These are phyloP conservation scores for Peromyscus eremicus DNA, from an alignment of 2,797 vertebrate genomes.

Conservation along the genomic window DNA sequence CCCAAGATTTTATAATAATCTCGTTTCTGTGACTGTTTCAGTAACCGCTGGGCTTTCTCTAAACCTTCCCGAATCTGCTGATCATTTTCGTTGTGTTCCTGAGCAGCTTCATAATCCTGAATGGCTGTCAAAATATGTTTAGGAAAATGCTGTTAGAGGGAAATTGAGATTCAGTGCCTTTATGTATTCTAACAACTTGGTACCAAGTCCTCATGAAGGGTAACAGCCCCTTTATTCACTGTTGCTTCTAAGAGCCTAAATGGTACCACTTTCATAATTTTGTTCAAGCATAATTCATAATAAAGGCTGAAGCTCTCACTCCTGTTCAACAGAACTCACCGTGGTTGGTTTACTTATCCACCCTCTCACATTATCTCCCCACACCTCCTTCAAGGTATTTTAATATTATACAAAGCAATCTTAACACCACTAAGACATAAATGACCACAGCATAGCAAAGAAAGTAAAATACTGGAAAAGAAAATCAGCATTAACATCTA, in stretches of 20 bases:
- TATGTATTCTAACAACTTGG: background rate
- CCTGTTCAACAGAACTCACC: background rate
- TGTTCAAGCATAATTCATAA: background rate
- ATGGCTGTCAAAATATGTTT: constrained; percentile 90
- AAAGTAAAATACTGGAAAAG: background rate
- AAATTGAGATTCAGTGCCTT: background rate
- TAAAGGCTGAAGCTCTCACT: background rate
- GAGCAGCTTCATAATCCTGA: constrained; percentile 95
- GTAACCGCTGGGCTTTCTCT: constrained; percentile 95
- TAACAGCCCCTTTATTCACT: background rate
- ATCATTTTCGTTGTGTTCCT: constrained; percentile 95
- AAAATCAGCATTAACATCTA: background rate
- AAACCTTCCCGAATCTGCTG: constrained; percentile 96
- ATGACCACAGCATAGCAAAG: background rate
- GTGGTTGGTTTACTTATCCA: background rate
- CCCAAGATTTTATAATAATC: constrained; percentile 99
- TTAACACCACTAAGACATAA: background rate
- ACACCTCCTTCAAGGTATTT: background rate
- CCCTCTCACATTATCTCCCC: background rate
- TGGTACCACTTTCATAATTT: background rate
- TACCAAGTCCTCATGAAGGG: background rate
- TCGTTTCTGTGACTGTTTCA: constrained; percentile 97
- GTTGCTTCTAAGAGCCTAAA: background rate
- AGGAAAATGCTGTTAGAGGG: constrained; percentile 40
- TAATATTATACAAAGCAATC: background rate